Conservation (phyloP, 2,797 vertebrate species). For the Apogon hyalosoma region DNA sequence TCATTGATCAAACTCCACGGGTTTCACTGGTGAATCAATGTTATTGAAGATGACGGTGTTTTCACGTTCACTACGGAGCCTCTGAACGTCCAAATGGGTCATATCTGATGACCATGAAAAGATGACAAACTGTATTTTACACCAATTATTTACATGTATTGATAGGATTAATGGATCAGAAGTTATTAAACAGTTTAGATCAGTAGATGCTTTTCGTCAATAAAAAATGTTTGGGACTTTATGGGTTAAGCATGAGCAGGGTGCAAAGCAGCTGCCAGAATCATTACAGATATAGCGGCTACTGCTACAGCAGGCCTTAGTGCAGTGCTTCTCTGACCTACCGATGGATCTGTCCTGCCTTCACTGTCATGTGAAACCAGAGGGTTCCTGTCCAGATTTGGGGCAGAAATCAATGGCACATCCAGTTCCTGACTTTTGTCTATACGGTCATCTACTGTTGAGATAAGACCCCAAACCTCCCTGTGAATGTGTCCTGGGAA, state of each 20-base stretch:
- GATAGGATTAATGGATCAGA: too few species aligned
- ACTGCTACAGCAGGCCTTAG: conserved; percentile 35
- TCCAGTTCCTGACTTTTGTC: conserved; percentile 60
- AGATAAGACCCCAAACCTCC: conserved; percentile 11
- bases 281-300: conserved; percentile 31
- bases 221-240: too few species aligned
- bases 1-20: too few species aligned
- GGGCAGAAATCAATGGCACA: conserved; percentile 29
- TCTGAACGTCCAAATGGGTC: too few species aligned
- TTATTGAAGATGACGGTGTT: too few species aligned
- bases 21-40: too few species aligned
- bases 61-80: too few species aligned
- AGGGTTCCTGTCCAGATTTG: conserved; percentile 51
- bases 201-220: too few species aligned
- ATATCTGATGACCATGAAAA: too few species aligned
- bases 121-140: too few species aligned
- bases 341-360: conserved; percentile 65
- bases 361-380: conserved; percentile 46
- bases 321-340: conserved; percentile 71
- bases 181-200: too few species aligned
- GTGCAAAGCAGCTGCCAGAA: conserved; percentile 45
- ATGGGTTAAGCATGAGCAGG: neutral
- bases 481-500: conserved; percentile 24
- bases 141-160: too few species aligned
- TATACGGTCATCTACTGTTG: conserved; percentile 20